phyloP scores from a whole-genome alignment of 2,797 vertebrate species.

The Naso thynnoides region DNA sequence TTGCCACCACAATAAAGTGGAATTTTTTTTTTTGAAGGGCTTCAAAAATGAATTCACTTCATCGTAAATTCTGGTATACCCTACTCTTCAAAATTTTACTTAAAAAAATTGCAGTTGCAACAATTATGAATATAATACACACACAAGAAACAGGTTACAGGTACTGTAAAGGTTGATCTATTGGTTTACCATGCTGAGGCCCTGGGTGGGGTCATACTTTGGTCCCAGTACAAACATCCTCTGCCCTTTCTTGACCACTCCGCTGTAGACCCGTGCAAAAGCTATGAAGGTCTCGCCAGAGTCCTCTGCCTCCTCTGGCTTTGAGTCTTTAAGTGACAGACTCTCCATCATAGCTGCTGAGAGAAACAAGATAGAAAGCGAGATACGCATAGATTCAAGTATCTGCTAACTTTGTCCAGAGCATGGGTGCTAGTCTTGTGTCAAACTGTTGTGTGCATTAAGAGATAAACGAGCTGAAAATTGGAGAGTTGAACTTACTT shows the following conservation, averaged over 20 bases:
- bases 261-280: constrained; percentile 96
- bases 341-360: constrained; percentile 77
- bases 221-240: constrained; percentile 93
- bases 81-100: neutral
- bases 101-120: neutral
- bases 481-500: constrained; percentile 27
- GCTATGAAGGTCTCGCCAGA: constrained; percentile 90
- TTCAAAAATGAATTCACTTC: neutral
- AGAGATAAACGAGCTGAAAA: neutral
- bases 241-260: constrained; percentile 87
- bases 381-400: too few species aligned
- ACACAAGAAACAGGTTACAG: neutral
- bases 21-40: neutral
- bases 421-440: neutral
- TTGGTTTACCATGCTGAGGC: constrained; percentile 87
- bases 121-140: neutral
- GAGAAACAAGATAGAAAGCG: neutral
- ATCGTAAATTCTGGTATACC: neutral
- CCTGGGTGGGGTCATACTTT: constrained; percentile 92
- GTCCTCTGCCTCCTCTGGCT: constrained; percentile 76
- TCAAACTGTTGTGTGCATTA: neutral
- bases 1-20: too few species aligned
- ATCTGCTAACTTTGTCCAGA: neutral
- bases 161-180: neutral
- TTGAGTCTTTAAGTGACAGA: constrained; percentile 54